A percentile compares a stretch with the other conserved stretches of the same genome.
Evolutionary conservation across 2,113 vertebrate genomes (phyloP).

Genomic region (Sciurus niger): DNA sequence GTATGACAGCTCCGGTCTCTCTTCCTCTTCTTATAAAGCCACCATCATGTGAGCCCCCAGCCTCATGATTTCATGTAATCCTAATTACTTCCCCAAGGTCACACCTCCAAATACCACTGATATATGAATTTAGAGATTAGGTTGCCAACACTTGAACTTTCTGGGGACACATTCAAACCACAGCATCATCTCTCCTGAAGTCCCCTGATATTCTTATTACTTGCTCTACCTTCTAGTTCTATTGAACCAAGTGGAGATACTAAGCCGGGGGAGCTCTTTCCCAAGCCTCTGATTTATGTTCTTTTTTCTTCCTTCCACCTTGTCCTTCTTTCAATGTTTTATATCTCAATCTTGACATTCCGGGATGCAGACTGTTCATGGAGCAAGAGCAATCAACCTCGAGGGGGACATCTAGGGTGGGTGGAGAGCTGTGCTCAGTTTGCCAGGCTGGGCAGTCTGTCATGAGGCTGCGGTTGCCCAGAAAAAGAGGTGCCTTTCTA

Average conservation of each 20-base stretch:
- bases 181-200: neutral
- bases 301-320: neutral
- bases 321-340: neutral
- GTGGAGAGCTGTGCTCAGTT: neutral
- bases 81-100: neutral
- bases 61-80: neutral
- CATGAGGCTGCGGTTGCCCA: neutral
- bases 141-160: neutral
- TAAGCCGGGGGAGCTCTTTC: neutral
- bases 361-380: neutral
- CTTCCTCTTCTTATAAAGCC: neutral
- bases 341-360: neutral
- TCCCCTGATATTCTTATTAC: neutral
- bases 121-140: neutral
- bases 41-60: neutral
- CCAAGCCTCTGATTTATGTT: neutral
- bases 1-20: neutral
- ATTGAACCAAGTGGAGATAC: neutral
- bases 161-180: neutral
- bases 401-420: neutral
- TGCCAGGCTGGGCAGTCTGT: neutral
- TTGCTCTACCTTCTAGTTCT: neutral
- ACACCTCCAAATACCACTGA: neutral
- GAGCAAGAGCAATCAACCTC: neutral
- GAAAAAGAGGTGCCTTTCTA: neutral